A percentile compares a stretch with the other conserved stretches of the same genome.
phyloP scores from a whole-genome alignment of 2,888 invertebrate genomes.

The Hypercompe scribonia region DNA sequence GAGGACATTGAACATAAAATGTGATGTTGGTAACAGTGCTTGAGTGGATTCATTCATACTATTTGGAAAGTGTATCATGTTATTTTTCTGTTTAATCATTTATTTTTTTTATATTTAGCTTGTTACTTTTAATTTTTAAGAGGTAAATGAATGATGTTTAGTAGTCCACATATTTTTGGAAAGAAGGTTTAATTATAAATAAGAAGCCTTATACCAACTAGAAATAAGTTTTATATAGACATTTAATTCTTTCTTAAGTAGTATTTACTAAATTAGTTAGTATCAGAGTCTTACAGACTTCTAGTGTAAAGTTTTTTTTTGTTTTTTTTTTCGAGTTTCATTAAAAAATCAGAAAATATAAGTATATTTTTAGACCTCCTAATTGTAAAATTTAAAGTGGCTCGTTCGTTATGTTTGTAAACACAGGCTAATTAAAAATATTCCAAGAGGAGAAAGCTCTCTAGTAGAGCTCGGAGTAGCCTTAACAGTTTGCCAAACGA shows the following conservation, averaged over 20 bases:
- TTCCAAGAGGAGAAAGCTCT: conserved; percentile 37
- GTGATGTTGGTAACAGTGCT: background rate
- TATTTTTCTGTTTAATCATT: background rate
- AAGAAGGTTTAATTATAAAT: no score
- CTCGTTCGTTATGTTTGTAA: conserved; percentile 55
- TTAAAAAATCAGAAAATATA: background rate
- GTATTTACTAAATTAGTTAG: background rate
- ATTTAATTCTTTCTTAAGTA: background rate
- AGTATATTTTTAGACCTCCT: conserved; percentile 6
- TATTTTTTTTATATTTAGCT: background rate
- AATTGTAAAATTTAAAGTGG: conserved; percentile 43
- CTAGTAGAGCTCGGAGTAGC: conserved; percentile 35
- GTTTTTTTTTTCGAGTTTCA: background rate
- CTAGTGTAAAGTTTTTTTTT: background rate
- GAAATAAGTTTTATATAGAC: background rate
- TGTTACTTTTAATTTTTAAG: background rate
- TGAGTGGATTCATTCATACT: conserved; percentile 3
- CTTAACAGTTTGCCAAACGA: conserved; percentile 9
- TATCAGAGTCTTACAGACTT: background rate
- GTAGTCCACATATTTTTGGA: no score
- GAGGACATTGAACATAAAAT: conserved; percentile 4
- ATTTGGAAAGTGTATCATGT: background rate
- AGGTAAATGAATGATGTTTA: background rate
- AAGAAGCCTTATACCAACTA: no score
- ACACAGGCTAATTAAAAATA: conserved; percentile 61